Base-by-base conservation (phyloP, 1,140 invertebrate genomes). In the Caenorhabditis remanei region DNA sequence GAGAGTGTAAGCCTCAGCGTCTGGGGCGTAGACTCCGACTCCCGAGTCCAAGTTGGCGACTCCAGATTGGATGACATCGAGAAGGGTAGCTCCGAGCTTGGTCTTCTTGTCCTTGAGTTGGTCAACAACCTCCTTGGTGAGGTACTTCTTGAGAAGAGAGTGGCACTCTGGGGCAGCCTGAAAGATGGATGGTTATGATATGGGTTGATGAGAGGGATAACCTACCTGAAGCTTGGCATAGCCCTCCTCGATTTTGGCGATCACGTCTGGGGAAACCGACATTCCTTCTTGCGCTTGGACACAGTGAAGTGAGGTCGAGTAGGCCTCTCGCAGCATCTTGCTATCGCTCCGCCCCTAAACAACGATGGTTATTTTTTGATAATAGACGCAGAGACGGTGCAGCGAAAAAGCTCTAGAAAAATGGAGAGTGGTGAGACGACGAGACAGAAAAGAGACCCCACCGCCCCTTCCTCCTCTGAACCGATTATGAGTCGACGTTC, bases 11-110 rank as follows among this genome's bases (percentile, higher is more conserved):
- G 96, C 93, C 93, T 98, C 96, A 88, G 97, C 96, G 94, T 98
- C 97, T 58, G 97, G 97, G 85, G 97, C 97, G 91, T 98, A 98
- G 94, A 98, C 96, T 93, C 97, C 97, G 84, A 97, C 96, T 90
- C 96, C 96, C 86, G 96, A 93, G 91, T 94, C 94, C 85, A 94
- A 89, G 90, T 93, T 93, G 90, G 97, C 97, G 93, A 96, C 96
- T 92, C 87, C 87, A 48, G 92, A 93, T 61, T 93, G 92, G 85
- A 92, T 93, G 53, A 93, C 92, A 84, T 92, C 91, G 53, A 90
- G 87, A 56, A 92, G 89, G n/a, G 90, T 92, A 19, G 91, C 91
- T 67, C 91, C 91, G 53, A 92, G 90, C 84, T 91, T 91, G 85
- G 91, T 92, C 86, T 90, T 91, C 87, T 92, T 90, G 84, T 90